Conservation (phyloP, 2,797 vertebrate species). For the Micropoecilia bifurca region DNA sequence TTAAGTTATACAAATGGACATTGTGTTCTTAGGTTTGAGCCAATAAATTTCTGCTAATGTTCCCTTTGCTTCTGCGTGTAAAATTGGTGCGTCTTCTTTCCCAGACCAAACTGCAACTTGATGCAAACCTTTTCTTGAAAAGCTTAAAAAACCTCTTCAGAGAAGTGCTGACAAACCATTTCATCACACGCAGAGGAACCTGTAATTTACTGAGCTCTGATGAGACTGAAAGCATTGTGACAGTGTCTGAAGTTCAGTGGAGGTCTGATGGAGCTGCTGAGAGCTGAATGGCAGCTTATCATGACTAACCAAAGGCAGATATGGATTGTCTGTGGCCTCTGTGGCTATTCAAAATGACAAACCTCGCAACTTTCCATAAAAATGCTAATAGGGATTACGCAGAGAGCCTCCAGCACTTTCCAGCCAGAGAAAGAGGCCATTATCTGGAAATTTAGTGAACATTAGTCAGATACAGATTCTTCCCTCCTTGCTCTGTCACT, state of each 20-base stretch:
- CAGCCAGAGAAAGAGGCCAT: conserved; percentile 57
- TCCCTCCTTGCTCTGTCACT: conserved; percentile 16
- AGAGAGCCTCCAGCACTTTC: conserved; percentile 38
- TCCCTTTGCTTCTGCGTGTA: neutral
- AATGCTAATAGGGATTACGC: conserved; percentile 74
- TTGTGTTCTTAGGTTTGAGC: neutral
- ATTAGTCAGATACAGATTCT: conserved; percentile 51
- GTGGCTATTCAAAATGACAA: conserved; percentile 35
- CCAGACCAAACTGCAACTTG: neutral
- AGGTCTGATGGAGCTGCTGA: neutral
- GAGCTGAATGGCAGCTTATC: conserved; percentile 9
- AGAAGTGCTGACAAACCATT: conserved; percentile 2
- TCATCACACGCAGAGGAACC: neutral
- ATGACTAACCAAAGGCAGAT: conserved; percentile 21
- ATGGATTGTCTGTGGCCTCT: conserved; percentile 30
- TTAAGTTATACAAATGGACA: too few species aligned
- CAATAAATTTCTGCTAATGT: neutral
- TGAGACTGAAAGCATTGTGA: conserved; percentile 3
- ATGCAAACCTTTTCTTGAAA: neutral
- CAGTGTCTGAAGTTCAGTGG: neutral
- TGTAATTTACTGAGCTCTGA: neutral
- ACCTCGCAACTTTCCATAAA: conserved; percentile 66
- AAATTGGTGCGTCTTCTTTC: neutral
- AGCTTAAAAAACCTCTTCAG: conserved; percentile 10
- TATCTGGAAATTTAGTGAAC: conserved; percentile 61